Evolutionary conservation across 2,113 vertebrate species (phyloP).

Genomic region (Thalassoma bifasciatum): DNA sequence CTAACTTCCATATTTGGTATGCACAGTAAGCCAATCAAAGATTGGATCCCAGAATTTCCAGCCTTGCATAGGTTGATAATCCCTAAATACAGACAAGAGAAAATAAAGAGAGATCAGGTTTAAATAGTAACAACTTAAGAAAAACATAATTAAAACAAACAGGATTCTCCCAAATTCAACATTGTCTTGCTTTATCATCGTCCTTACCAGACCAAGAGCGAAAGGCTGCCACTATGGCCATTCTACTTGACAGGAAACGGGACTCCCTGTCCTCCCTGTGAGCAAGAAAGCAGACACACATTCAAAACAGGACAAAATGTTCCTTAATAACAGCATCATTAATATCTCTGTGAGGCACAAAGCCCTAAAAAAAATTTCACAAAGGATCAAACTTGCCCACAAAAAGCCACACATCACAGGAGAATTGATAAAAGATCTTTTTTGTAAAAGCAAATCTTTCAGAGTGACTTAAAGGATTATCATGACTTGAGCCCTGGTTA

Average conservation of each 20-base stretch:
- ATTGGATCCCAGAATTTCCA: conserved; percentile 97
- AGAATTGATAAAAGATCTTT: conserved; percentile 27
- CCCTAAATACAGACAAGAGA: conserved; percentile 79
- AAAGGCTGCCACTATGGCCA: conserved; percentile 98
- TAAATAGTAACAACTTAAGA: background rate
- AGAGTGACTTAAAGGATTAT: conserved; percentile 21
- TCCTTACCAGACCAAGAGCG: conserved; percentile 96
- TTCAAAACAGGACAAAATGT: conserved; percentile 24
- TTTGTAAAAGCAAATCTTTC: conserved; percentile 25
- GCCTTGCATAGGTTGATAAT: conserved; percentile 98
- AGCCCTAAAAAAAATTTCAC: background rate
- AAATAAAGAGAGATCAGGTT: background rate
- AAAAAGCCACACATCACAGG: conserved; percentile 3
- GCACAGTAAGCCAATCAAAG: conserved; percentile 96
- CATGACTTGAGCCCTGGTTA: background rate
- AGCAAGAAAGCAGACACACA: conserved; percentile 27
- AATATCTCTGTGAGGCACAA: background rate
- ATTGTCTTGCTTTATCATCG: background rate
- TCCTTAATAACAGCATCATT: conserved; percentile 13
- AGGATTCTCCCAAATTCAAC: background rate
- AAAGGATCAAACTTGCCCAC: background rate
- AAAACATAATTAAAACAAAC: background rate
- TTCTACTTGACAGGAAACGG: conserved; percentile 95
- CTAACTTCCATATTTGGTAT: conserved; percentile 99
- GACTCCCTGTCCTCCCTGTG: conserved; percentile 95